Conservation (phyloP, 2,888 invertebrate genomes). For the Spisula subtruncata region DNA sequence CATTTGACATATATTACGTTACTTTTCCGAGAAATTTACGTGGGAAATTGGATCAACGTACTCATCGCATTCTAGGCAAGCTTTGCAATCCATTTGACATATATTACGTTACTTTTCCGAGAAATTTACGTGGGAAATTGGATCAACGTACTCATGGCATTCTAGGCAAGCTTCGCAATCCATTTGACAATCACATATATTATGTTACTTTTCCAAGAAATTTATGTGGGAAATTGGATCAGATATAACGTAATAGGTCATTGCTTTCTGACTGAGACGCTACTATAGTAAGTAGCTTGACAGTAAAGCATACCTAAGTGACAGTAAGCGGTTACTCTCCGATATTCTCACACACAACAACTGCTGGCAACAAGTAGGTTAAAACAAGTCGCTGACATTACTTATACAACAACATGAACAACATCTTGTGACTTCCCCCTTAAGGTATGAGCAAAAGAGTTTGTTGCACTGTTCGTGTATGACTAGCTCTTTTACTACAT, state of each 20-base stretch:
- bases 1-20: constrained; percentile 12
- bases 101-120: not conserved
- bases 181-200: constrained; percentile 18
- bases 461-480: no score
- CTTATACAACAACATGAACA: no score
- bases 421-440: no score
- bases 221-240: not conserved
- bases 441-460: no score
- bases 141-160: not conserved
- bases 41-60: no score
- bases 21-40: not conserved
- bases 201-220: not conserved
- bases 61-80: not conserved
- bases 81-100: constrained; percentile 8
- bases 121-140: not conserved
- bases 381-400: no score
- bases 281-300: not conserved
- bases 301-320: no score
- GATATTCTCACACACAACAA: no score
- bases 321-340: not conserved
- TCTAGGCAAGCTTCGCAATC: not conserved
- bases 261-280: not conserved
- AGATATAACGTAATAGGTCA: constrained; percentile 4
- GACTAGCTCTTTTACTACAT: no score
- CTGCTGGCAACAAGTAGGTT: no score